These are phyloP conservation scores for Potamilus streckersoni DNA, from an alignment of 1,140 invertebrate species.

Conservation along the genomic window DNA sequence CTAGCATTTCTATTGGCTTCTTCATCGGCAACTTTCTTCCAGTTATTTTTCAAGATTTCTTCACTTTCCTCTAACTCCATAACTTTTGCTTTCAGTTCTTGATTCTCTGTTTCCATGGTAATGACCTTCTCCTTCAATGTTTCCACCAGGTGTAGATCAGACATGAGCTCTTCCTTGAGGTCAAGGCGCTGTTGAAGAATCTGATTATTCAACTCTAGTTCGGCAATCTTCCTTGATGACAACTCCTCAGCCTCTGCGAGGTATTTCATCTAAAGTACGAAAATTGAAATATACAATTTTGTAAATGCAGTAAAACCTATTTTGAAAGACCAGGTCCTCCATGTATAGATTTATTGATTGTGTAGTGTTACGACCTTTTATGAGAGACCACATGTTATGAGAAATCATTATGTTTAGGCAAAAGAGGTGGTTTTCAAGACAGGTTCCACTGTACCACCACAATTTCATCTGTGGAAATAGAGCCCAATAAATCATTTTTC, in stretches of 20 bases:
- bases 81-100: slow-evolving; percentile 40
- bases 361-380: too few relatives aligned
- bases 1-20: slow-evolving; percentile 51
- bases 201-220: slow-evolving; percentile 48
- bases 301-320: too few relatives aligned
- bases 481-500: too few relatives aligned
- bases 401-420: too few relatives aligned
- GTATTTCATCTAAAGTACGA: slow-evolving; percentile 50
- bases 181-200: slow-evolving; percentile 49
- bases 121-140: slow-evolving; percentile 47
- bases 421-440: too few relatives aligned
- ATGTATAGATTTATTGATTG: too few relatives aligned
- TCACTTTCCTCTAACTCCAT: slow-evolving; percentile 59
- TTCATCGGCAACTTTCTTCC: slow-evolving; percentile 57
- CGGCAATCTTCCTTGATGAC: slow-evolving; percentile 48
- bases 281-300: too few relatives aligned
- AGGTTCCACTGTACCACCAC: too few relatives aligned
- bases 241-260: slow-evolving; percentile 53
- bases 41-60: slow-evolving; percentile 56
- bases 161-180: slow-evolving; percentile 37
- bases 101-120: slow-evolving; percentile 47
- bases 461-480: too few relatives aligned
- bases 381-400: too few relatives aligned
- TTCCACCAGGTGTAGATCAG: slow-evolving; percentile 34
- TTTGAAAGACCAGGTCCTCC: too few relatives aligned